phyloP scores from a whole-genome alignment of 2,113 vertebrate genomes.

The Menura novaehollandiae region DNA sequence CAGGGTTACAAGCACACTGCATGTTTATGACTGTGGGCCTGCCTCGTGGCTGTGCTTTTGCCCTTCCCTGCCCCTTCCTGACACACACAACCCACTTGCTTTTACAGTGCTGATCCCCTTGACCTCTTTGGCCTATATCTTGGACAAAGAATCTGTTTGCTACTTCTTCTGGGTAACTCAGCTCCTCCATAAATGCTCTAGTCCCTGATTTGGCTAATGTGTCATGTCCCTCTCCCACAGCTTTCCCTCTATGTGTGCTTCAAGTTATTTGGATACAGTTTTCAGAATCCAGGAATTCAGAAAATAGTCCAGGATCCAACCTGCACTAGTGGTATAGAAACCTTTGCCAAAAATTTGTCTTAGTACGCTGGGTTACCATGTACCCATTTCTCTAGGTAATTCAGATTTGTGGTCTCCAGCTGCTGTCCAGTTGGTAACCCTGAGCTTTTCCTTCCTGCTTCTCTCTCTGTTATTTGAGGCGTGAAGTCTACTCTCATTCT shows the following conservation, averaged over 20 bases:
- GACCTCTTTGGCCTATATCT: neutral
- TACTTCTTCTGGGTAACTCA: neutral
- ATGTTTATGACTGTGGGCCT: neutral
- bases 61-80: neutral
- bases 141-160: neutral
- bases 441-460: neutral
- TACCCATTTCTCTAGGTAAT: neutral
- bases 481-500: neutral
- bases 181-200: neutral
- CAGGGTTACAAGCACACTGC: neutral
- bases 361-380: neutral
- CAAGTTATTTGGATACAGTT: neutral
- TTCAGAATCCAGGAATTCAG: neutral
- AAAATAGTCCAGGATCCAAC: neutral
- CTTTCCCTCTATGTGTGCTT: neutral
- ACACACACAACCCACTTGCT: neutral
- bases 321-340: neutral
- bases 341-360: neutral
- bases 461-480: neutral
- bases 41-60: neutral
- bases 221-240: neutral
- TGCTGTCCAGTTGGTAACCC: neutral
- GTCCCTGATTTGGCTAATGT: neutral
- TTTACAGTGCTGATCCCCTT: neutral
- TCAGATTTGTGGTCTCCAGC: neutral